Percentiles rank a stretch among this genome's conserved stretches.
phyloP scores from a whole-genome alignment of 1,140 invertebrate species.

The Cotesia typhae region DNA sequence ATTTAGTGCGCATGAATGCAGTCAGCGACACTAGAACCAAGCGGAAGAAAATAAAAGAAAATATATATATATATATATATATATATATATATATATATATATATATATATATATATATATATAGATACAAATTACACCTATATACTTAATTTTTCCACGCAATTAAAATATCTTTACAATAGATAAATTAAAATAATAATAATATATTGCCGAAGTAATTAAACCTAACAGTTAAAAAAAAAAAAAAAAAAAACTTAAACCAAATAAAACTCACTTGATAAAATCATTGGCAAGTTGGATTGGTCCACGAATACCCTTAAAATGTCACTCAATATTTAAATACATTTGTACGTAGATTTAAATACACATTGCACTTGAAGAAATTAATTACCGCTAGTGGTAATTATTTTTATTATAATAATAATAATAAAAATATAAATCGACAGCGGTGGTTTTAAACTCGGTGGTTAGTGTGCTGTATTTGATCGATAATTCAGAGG shows the following conservation, averaged over 20 bases:
- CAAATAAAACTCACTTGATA: no score
- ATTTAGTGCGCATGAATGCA: slow-evolving; percentile 35
- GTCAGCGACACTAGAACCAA: slow-evolving; percentile 31
- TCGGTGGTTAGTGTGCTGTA: slow-evolving; percentile 26
- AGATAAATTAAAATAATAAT: no score
- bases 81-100: not conserved
- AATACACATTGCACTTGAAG: no score
- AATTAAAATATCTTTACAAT: no score
- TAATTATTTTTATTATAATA: not conserved
- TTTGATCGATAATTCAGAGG: slow-evolving; percentile 56
- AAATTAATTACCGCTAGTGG: no score
- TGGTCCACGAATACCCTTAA: no score
- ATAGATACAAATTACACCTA: not conserved
- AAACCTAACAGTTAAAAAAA: not conserved
- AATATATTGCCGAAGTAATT: no score
- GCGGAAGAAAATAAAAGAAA: not conserved
- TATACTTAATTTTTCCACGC: no score
- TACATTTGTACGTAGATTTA: no score
- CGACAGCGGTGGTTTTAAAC: not conserved
- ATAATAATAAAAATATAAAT: no score
- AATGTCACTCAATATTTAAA: no score
- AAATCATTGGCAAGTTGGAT: no score
- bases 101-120: not conserved
- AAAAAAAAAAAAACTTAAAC: slow-evolving; percentile 2
- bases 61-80: not conserved